phyloP scores from a whole-genome alignment of 37 sponge, comb jelly and placozoan species.

The Tethya wilhelma region DNA sequence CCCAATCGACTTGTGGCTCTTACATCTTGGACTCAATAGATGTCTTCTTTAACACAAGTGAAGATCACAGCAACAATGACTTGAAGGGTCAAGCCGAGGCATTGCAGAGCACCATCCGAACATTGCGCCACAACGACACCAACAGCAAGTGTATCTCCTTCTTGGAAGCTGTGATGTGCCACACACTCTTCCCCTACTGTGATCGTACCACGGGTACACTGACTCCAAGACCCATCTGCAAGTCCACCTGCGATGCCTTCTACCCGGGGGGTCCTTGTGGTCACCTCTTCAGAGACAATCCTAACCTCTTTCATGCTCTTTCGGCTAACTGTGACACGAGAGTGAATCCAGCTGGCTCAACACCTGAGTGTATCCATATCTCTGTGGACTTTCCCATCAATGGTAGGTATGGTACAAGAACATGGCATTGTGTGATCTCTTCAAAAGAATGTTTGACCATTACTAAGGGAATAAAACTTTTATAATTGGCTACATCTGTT shows the following conservation, averaged over 20 bases:
- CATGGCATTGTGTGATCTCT: neutral
- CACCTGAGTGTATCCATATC: conserved; percentile 38
- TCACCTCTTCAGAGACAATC: neutral
- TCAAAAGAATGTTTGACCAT: no score
- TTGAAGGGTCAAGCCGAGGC: no score
- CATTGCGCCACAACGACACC: neutral
- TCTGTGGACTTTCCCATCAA: neutral
- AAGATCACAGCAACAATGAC: neutral
- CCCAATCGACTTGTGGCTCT: neutral
- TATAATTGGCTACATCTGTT: neutral
- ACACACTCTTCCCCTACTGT: conserved; percentile 34
- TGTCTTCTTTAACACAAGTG: conserved; percentile 11
- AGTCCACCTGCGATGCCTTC: conserved; percentile 18
- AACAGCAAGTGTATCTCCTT: neutral
- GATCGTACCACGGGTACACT: neutral
- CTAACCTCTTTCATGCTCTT: no score
- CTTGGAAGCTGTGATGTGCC: conserved; percentile 23
- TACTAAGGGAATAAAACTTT: neutral
- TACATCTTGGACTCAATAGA: neutral
- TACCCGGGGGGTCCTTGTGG: conserved; percentile 3
- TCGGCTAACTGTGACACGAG: conserved; percentile 18
- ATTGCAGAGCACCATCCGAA: no score
- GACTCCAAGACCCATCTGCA: conserved; percentile 23
- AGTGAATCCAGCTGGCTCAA: neutral
- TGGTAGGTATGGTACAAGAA: neutral